Conservation (phyloP, 2,113 vertebrate species). For the Centropus unirufus region DNA sequence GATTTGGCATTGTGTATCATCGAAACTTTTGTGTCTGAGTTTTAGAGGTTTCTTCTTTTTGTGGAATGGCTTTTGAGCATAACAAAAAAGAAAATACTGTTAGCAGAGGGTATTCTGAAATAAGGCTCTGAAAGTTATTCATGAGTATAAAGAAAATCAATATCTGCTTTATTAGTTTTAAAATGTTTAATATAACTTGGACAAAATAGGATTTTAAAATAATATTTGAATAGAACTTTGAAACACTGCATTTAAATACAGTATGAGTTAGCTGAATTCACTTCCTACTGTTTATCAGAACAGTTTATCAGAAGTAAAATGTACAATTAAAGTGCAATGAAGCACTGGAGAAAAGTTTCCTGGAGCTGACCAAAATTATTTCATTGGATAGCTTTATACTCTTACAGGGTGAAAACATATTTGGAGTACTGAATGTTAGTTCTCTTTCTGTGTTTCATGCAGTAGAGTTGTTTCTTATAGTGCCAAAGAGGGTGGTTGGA, state of each 20-base stretch:
- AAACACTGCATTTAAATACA: background rate
- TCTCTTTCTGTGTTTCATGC: background rate
- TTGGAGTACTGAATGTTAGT: background rate
- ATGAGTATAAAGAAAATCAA: background rate
- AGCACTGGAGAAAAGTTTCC: background rate
- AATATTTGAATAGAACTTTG: background rate
- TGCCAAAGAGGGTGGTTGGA: background rate
- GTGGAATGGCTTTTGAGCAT: background rate
- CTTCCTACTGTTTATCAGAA: background rate
- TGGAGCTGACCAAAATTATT: background rate
- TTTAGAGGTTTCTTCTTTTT: background rate
- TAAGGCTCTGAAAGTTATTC: background rate
- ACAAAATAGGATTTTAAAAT: background rate
- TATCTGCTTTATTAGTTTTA: background rate
- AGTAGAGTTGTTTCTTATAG: background rate
- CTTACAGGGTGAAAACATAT: background rate
- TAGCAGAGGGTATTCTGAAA: background rate
- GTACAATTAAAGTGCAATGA: background rate
- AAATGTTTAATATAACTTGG: background rate
- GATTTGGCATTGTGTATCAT: background rate
- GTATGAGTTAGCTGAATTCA: background rate
- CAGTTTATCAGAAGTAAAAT: background rate
- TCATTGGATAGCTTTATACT: background rate
- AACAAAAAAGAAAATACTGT: background rate
- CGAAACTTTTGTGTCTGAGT: background rate